phyloP scores from a whole-genome alignment of 2,797 vertebrate species.

The Coranthus polyacanthus region DNA sequence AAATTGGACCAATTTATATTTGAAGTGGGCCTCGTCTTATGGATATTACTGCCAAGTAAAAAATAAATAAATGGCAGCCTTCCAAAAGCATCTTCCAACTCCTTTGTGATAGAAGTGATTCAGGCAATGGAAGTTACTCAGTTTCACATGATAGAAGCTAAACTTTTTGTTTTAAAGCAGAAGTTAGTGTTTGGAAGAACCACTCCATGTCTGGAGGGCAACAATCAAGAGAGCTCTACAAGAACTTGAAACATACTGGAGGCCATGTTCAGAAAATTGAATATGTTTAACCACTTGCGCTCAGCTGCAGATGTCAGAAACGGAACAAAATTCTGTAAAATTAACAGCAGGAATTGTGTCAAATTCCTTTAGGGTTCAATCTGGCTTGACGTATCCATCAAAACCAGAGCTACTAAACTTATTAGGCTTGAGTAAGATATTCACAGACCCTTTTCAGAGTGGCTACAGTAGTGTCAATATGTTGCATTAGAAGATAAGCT shows the following conservation, averaged over 20 bases:
- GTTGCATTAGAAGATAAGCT: too few species aligned
- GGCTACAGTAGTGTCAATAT: too few species aligned
- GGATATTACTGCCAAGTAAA: neutral
- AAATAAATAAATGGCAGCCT: neutral
- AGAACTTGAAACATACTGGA: neutral
- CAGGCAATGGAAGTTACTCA: neutral
- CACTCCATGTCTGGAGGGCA: neutral
- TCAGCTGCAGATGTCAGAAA: neutral
- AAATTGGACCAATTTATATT: neutral
- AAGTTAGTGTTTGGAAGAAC: too few species aligned
- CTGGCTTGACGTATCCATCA: neutral
- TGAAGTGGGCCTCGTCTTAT: slow-evolving; percentile 1
- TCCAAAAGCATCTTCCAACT: neutral
- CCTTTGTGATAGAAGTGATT: neutral
- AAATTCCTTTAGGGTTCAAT: neutral
- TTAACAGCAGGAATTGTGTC: neutral
- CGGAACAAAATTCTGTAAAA: too few species aligned
- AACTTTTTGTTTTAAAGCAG: neutral
- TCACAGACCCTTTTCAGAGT: too few species aligned
- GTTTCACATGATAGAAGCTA: neutral
- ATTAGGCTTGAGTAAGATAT: too few species aligned
- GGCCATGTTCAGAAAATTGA: neutral
- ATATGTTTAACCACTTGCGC: neutral
- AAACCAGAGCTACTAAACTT: neutral
- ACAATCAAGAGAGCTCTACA: neutral